Evolutionary conservation across 92 coral and sea anemone genomes (phyloP), one percentile per base, ranked within the genome.

Genomic region (Actinostola sp.): DNA sequence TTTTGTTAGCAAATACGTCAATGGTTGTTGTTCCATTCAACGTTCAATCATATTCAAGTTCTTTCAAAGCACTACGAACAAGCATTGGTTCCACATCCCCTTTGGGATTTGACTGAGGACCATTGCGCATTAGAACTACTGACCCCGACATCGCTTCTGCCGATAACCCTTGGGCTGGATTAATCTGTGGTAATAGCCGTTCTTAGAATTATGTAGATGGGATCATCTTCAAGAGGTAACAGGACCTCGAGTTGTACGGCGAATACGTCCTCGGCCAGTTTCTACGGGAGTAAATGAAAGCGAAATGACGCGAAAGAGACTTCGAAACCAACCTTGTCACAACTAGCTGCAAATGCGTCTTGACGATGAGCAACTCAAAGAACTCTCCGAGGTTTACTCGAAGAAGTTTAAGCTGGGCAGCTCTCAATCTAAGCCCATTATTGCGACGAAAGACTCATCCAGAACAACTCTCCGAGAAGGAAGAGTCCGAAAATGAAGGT

Each of bases 321-420:
- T 46, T 46, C 53, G 53, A 46, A 13, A 46, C 15, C 53, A 46
- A 46, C 23, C 53, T 8, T 63, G 10, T 7, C 3, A 17, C 16
- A 11, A 13, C 4, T 41, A 7, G 33, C 0, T 34, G 20, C 11
- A 39, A 7, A 1, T 17, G 35, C 52, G 4, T 48, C 19, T 15
- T 33, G 11, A 54, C 45, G 44, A 70, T 61, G 69, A 69, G 61
- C 12, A 60, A 34, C 44, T 28, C 38, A 12, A 71, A 42, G 30
- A 11, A 10, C 26, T 71, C 77, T 16, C 9, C 44, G 17, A 44
- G 70, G 48, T n/a, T 17, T 14, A 21, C 11, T 2, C 17, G 27
- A 15, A 62, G 79, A 28, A 73, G 79, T 31, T 15, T 42, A 46
- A 73, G 70, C 20, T 73, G 69, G 79, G 70, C 79, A 3, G 46